Conservation (phyloP, 1,140 invertebrate species). For the Papilio polyxenes region DNA sequence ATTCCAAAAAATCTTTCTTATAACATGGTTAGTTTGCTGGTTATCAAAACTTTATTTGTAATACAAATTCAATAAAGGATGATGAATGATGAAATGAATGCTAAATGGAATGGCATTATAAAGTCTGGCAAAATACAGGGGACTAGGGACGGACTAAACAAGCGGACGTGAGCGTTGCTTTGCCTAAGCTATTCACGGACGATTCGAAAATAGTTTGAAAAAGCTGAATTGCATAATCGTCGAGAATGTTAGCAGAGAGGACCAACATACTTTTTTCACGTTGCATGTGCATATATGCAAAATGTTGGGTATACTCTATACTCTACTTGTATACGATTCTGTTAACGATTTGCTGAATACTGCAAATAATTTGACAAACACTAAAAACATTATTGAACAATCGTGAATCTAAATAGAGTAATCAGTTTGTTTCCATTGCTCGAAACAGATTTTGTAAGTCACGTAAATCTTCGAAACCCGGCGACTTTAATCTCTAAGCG, state of each 20-base stretch:
- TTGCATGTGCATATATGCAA: not conserved
- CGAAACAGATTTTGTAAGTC: too few relatives aligned
- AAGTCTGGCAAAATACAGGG: not conserved
- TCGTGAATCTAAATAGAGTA: too few relatives aligned
- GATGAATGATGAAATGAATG: not conserved
- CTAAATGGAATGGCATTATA: conserved; percentile 8
- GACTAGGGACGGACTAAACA: conserved; percentile 10
- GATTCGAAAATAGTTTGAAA: conserved; percentile 24
- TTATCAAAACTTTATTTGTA: not conserved
- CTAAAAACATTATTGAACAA: too few relatives aligned
- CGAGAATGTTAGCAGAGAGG: not conserved
- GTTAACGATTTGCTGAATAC: too few relatives aligned
- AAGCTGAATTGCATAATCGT: conserved; percentile 13
- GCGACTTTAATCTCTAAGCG: too few relatives aligned
- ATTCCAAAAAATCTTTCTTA: too few relatives aligned
- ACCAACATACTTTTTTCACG: not conserved
- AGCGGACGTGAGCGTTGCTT: conserved; percentile 23
- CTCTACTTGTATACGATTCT: too few relatives aligned
- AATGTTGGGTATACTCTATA: not conserved
- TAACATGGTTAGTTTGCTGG: too few relatives aligned
- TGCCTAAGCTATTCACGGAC: conserved; percentile 16
- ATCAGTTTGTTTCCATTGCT: too few relatives aligned
- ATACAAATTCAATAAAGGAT: conserved; percentile 17
- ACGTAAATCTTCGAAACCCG: too few relatives aligned
- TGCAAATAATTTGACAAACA: too few relatives aligned